Evolutionary conservation across 2,797 vertebrate species (phyloP), one percentile per base, ranked within the genome.

Genomic region (Poeciliopsis presidionis): DNA sequence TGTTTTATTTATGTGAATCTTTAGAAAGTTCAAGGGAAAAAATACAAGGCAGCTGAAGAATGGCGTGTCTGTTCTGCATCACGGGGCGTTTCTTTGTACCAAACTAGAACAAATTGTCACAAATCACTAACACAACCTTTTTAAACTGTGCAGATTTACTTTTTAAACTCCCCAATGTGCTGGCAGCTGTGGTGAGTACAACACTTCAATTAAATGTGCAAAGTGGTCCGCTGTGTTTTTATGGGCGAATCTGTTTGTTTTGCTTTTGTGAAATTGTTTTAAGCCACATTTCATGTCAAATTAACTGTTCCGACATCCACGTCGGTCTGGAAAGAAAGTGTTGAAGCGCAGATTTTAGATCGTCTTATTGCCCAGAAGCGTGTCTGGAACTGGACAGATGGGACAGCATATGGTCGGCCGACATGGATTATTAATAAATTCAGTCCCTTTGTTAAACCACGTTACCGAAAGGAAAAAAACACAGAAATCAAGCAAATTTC

Each of bases 31-130:
- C 53, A 28, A 6, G 80, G 77, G 65, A 74, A 59, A 59, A 76
- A 87, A 80, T 3, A 81, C 73, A 75, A 5, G 81, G 85, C 91
- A 88, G 89, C 90, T 76, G 79, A 87, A 78, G 83, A 70, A 86
- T 86, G 76, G 76, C 74, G 13, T 0, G 70, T 85, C 73, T 81
- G 76, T 85, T 91, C 73, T 43, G 77, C 79, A 79, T 72, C 76
- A 72, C 3, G 36, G 71, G 67, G 80, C 18, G 20, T 55, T 84
- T 72, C 67, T 89, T 84, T 83, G 74, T 84, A 65, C 13, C 18
- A 51, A 7, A 65, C 18, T 65, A 22, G 22, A 39, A 61, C 72
- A 39, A 69, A 41, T 49, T 72, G 61, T 83, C 72, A 70, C 76
- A 25, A 49, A 80, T 87, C 75, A 78, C 49, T n/a, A 59, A 71